Evolutionary conservation across 2,113 vertebrate genomes (phyloP), one percentile per base, ranked within the genome.

Genomic region (Chaetodon auriga): DNA sequence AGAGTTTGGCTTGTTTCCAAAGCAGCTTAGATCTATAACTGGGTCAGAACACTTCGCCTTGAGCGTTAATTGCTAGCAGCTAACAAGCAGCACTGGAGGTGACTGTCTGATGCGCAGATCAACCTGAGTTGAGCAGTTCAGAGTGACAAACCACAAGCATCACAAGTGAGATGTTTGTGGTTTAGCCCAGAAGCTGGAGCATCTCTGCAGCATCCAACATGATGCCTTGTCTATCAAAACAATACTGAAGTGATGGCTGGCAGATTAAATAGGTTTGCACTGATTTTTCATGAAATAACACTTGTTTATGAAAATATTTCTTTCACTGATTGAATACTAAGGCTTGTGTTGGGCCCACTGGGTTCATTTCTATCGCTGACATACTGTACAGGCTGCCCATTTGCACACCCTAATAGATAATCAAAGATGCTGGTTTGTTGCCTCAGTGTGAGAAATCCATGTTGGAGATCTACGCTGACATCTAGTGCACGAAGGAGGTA

Each of bases 11-110:
- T 55, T 60, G 78, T 87, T 78, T 80, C 78, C 85, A 90, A 91
- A 94, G 89, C 84, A 76, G 92, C 88, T 93, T 90, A 89, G 46
- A 81, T 77, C 25, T 48, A 78, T 73, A 92, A 87, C 75, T 90
- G 76, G 88, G 88, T 91, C 92, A 88, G 68, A 80, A 72, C 80
- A 43, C 41, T 55, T 53, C 81, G 57, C 51, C 65, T 70, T 58
- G 58, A 68, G 48, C 21, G n/a, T 10, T 30, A 68, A 68, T 25
- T 68, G 74, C 18, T 16, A 72, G 23, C 23, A 49, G 48, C 30
- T 75, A 61, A 62, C 58, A 21, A 43, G 16, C 43, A 73, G 54
- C 58, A 25, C 23, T 23, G 48, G 55, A 77, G 60, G 68, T 63
- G 62, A 78, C 61, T 66, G 84, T 74, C 70, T 87, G 57, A 63